These are phyloP conservation scores for Pseudomugil tenellus DNA, from an alignment of 2,797 vertebrate species.

Conservation along the genomic window DNA sequence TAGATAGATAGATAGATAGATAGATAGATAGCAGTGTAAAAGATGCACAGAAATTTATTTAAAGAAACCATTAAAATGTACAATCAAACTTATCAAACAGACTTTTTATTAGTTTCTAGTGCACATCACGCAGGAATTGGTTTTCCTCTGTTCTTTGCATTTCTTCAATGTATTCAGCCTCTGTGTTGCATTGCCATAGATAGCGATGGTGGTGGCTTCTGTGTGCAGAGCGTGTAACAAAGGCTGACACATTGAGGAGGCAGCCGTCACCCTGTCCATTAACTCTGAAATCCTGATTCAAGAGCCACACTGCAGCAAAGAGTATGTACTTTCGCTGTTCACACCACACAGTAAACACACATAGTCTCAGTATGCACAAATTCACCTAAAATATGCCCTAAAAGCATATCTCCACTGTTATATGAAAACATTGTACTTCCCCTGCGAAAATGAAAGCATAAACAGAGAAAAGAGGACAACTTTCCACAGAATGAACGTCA, in stretches of 20 bases:
- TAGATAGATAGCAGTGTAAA: too few relatives aligned
- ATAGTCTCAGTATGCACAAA: slow-evolving; percentile 28
- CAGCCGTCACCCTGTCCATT: slow-evolving; percentile 71
- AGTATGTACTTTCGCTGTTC: slow-evolving; percentile 29
- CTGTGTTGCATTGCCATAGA: slow-evolving; percentile 19
- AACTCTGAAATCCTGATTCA: slow-evolving; percentile 74
- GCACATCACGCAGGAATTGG: neutral
- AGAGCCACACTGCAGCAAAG: slow-evolving; percentile 46
- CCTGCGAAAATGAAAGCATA: slow-evolving; percentile 47
- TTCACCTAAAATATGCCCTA: slow-evolving; percentile 43
- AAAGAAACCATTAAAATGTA: neutral
- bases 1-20: too few relatives aligned
- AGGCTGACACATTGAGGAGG: slow-evolving; percentile 72
- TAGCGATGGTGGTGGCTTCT: slow-evolving; percentile 36
- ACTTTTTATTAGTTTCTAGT: neutral
- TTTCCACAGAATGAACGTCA: slow-evolving; percentile 44
- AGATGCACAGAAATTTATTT: neutral
- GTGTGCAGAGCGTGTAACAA: slow-evolving; percentile 73
- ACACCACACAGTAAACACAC: slow-evolving; percentile 4
- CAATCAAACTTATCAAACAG: slow-evolving; percentile 10
- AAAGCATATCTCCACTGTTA: slow-evolving; percentile 54
- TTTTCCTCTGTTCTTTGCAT: slow-evolving; percentile 17
- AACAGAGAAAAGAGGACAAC: slow-evolving; percentile 39
- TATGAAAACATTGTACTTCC: slow-evolving; percentile 45
- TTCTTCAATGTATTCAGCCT: slow-evolving; percentile 17